A percentile compares a stretch with the other conserved stretches of the same genome.
These are phyloP conservation scores for Coptodon bakossiorum DNA, from an alignment of 2,113 vertebrate genomes.

Conservation along the genomic window DNA sequence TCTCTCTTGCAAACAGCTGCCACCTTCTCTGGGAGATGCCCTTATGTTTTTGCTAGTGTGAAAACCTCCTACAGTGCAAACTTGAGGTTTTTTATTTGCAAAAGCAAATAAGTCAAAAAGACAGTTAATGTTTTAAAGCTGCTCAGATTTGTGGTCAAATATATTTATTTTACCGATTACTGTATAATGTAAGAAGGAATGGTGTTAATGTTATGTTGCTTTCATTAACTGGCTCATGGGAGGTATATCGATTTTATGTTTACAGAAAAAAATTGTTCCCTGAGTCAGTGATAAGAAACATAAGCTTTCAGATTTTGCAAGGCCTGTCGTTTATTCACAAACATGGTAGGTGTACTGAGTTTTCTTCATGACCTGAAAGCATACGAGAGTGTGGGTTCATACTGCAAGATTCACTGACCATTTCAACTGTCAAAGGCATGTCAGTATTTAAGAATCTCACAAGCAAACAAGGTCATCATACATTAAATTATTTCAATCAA, in stretches of 20 bases:
- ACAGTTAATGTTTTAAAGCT: background rate
- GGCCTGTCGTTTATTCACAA: constrained; percentile 98
- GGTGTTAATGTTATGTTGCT: background rate
- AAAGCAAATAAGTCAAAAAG: background rate
- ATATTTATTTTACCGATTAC: background rate
- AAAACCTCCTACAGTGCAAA: background rate
- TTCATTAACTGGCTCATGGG: background rate
- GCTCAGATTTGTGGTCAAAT: background rate
- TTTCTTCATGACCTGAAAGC: background rate
- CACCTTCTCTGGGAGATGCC: background rate
- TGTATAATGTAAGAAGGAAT: background rate
- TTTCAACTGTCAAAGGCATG: background rate
- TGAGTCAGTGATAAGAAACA: constrained; percentile 97
- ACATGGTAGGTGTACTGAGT: constrained; percentile 82
- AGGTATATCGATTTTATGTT: constrained; percentile 62
- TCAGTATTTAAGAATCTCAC: background rate
- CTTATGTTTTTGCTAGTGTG: background rate
- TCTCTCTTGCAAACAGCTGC: background rate
- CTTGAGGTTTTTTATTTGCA: background rate
- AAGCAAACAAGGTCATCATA: background rate
- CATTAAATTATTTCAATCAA: background rate
- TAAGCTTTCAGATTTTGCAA: constrained; percentile 98
- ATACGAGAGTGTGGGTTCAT: constrained; percentile 6
- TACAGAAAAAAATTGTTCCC: constrained; percentile 95
- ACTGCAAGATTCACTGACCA: constrained; percentile 42